phyloP scores from a whole-genome alignment of 2,113 vertebrate species.

The Hemicordylus capensis region DNA sequence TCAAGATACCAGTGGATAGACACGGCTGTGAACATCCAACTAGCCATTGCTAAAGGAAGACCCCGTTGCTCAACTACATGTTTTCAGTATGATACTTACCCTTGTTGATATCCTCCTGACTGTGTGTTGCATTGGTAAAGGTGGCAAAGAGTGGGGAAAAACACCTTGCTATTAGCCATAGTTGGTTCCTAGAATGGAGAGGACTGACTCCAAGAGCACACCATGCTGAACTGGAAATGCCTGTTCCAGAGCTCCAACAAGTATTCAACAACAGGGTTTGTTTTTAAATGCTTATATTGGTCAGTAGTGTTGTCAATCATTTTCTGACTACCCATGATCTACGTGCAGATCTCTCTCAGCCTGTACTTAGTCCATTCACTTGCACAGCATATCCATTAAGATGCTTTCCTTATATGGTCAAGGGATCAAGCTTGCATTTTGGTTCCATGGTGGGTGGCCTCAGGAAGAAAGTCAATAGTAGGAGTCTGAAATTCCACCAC shows the following conservation, averaged over 20 bases:
- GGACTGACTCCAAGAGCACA: background rate
- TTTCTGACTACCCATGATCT: constrained; percentile 35
- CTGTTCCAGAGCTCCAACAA: constrained; percentile 55
- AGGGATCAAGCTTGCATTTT: constrained; percentile 13
- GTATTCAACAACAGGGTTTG: constrained; percentile 42
- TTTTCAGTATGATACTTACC: constrained; percentile 7
- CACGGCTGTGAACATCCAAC: background rate
- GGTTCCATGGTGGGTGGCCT: constrained; percentile 26
- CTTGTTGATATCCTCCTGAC: constrained; percentile 26
- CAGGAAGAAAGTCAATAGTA: background rate
- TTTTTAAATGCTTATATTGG: constrained; percentile 38
- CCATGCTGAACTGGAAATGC: constrained; percentile 62
- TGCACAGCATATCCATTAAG: constrained; percentile 13
- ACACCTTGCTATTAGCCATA: constrained; percentile 30
- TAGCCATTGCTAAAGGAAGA: background rate
- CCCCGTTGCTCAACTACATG: background rate
- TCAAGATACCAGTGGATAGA: constrained; percentile 4
- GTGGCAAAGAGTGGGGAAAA: background rate
- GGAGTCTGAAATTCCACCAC: background rate
- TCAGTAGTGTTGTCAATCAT: constrained; percentile 56
- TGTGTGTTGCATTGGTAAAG: background rate
- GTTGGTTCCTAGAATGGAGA: constrained; percentile 22
- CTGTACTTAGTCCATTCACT: constrained; percentile 28
- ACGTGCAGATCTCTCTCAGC: background rate
- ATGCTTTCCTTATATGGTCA: background rate